Evolutionary conservation across 1,140 invertebrate genomes (phyloP), one percentile per base, ranked within the genome.

Genomic region (Drosophila melanica): DNA sequence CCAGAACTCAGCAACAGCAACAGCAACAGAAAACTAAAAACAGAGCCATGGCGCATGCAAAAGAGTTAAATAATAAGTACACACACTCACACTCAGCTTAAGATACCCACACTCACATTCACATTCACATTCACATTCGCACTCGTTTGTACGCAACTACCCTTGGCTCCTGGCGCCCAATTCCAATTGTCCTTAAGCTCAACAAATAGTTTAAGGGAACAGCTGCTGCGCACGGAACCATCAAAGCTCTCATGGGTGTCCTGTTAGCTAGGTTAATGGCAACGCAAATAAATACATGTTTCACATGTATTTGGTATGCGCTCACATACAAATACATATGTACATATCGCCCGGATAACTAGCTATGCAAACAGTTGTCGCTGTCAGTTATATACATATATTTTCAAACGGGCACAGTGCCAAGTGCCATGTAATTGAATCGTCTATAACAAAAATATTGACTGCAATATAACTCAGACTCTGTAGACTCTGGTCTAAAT

Each of bases 11-110:
- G 33, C 42, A 11, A 11, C 54, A 42, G 51, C 16, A 50, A 18
- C 57, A 27, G 55, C 30, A 53, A 54, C 57, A 16, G 11, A 18
- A 35, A 53, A 54, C 57, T 11, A 10, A 18, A 35, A 47, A 18
- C 48, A 11, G n/a, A 14, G 7, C n/a, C 63, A n/a, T 12, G 42
- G 35, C 65, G n/a, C 67, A 86, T 86, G 81, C 81, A 81, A 86
- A 86, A 86, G 81, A 86, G 81, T 87, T 86, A 81, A 86, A 86
- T 85, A 85, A 86, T 81, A 86, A 86, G 81, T 75, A 86, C 78
- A 86, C 27, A 81, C 41, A 70, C 68, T 48, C 51, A 62, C 50
- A 37, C 50, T 64, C 37, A 54, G 51, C 27, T 35, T 23, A 27
- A 14, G 18, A n/a, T 41, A 71, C 41, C 12, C 39, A 51, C 58